Percentiles rank a stretch among this genome's conserved stretches.
phyloP scores from a whole-genome alignment of 2,888 invertebrate species.

The Xylota sylvarum region DNA sequence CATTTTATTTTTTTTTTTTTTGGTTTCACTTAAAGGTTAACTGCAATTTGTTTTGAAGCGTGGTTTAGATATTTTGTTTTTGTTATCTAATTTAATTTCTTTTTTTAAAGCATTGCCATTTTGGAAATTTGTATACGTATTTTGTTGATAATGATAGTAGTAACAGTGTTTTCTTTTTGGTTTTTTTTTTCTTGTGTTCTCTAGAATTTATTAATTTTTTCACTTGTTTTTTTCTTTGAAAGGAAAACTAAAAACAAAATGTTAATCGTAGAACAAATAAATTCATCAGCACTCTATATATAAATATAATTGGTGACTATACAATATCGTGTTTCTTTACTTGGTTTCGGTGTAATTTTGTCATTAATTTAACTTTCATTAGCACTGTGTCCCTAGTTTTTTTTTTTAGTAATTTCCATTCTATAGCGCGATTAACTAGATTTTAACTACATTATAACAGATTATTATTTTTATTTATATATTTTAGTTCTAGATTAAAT shows the following conservation, averaged over 20 bases:
- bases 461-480: constrained; percentile 35
- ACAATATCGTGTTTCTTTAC: constrained; percentile 46
- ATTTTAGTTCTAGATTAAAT: constrained; percentile 19
- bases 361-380: constrained; percentile 32
- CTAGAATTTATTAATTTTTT: constrained; percentile 44
- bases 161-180: constrained; percentile 56
- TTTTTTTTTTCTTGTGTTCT: constrained; percentile 52
- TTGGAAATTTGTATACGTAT: constrained; percentile 73
- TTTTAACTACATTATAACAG: constrained; percentile 38
- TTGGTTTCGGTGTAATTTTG: constrained; percentile 39
- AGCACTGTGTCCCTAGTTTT: constrained; percentile 72
- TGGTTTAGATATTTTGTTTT: constrained; percentile 56
- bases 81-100: constrained; percentile 36
- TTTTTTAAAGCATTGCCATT: constrained; percentile 79
- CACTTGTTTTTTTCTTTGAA: constrained; percentile 16
- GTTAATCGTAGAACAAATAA: constrained; percentile 17
- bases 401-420: constrained; percentile 66
- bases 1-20: constrained; percentile 60
- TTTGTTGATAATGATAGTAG: constrained; percentile 67
- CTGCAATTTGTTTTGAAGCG: constrained; percentile 68
- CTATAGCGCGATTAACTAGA: constrained; percentile 66
- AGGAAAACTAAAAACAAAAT: constrained; percentile 18
- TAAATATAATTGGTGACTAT: constrained; percentile 73
- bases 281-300: constrained; percentile 35
- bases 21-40: constrained; percentile 51